These are phyloP conservation scores for Corbicula japonica DNA, from an alignment of 2,888 invertebrate genomes.

Conservation along the genomic window DNA sequence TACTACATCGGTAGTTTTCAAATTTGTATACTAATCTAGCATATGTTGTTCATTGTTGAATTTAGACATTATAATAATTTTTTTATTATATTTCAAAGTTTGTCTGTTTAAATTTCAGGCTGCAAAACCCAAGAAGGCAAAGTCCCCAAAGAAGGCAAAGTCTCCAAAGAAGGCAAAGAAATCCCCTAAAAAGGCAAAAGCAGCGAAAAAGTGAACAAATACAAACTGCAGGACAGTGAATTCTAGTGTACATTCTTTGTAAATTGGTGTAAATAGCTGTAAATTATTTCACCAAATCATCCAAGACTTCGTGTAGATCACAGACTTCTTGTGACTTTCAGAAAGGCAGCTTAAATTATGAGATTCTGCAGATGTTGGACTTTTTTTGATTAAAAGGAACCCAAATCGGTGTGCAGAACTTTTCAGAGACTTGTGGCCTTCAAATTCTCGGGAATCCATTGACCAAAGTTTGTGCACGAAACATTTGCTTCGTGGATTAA, in stretches of 20 bases:
- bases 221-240: slow-evolving; percentile 40
- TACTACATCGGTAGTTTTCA: too few species aligned
- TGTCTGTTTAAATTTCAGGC: too few species aligned
- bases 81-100: too few species aligned
- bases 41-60: too few species aligned
- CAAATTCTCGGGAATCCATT: slow-evolving; percentile 28
- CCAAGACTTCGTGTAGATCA: slow-evolving; percentile 18
- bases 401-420: slow-evolving; percentile 8
- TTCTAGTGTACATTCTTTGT: slow-evolving; percentile 43
- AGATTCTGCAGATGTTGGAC: too few species aligned
- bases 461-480: slow-evolving; percentile 40
- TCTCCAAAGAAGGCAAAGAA: slow-evolving; percentile 66
- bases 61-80: too few species aligned
- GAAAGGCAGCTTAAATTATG: slow-evolving; percentile 45
- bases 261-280: slow-evolving; percentile 39
- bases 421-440: slow-evolving; percentile 1
- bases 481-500: slow-evolving; percentile 46
- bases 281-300: slow-evolving; percentile 38
- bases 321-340: slow-evolving; percentile 7
- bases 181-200: slow-evolving; percentile 69
- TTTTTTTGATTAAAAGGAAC: slow-evolving; percentile 2
- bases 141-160: slow-evolving; percentile 56
- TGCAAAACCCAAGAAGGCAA: slow-evolving; percentile 39
- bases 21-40: too few species aligned
- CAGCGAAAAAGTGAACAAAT: slow-evolving; percentile 67